Conservation (phyloP, 2,113 vertebrate species). For the Tragelaphus buxtoni region DNA sequence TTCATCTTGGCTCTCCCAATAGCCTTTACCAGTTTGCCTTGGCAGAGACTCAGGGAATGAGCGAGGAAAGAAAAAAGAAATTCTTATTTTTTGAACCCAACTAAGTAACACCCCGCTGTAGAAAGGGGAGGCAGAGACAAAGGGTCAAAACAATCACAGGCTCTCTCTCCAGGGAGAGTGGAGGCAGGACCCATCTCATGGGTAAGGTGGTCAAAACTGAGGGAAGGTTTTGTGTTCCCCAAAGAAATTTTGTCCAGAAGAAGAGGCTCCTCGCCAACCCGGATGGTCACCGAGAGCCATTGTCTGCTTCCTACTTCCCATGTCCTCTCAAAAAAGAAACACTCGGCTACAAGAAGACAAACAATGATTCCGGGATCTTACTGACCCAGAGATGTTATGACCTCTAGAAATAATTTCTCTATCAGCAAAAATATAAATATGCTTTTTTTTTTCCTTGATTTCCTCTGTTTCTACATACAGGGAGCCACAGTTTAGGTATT, state of each 20-base stretch:
- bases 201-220: background rate
- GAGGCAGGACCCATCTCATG: background rate
- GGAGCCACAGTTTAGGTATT: background rate
- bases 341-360: slow-evolving; percentile 16
- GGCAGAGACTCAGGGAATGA: slow-evolving; percentile 70
- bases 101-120: background rate
- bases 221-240: background rate
- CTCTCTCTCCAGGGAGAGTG: background rate
- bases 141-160: background rate
- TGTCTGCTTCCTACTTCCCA: slow-evolving; percentile 43
- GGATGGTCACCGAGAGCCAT: background rate
- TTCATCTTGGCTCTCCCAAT: slow-evolving; percentile 54
- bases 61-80: background rate
- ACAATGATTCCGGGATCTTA: slow-evolving; percentile 50
- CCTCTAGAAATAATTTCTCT: slow-evolving; percentile 58
- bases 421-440: slow-evolving; percentile 62
- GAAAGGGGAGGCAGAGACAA: background rate
- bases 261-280: slow-evolving; percentile 22
- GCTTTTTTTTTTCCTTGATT: background rate
- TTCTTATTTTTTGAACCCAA: background rate
- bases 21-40: slow-evolving; percentile 58
- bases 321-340: slow-evolving; percentile 47
- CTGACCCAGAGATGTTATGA: slow-evolving; percentile 22
- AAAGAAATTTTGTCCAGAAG: background rate
- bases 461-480: slow-evolving; percentile 35